Evolutionary conservation across 2,113 vertebrate species (phyloP), one percentile per base, ranked within the genome.

Genomic region (Odocoileus hemionus): DNA sequence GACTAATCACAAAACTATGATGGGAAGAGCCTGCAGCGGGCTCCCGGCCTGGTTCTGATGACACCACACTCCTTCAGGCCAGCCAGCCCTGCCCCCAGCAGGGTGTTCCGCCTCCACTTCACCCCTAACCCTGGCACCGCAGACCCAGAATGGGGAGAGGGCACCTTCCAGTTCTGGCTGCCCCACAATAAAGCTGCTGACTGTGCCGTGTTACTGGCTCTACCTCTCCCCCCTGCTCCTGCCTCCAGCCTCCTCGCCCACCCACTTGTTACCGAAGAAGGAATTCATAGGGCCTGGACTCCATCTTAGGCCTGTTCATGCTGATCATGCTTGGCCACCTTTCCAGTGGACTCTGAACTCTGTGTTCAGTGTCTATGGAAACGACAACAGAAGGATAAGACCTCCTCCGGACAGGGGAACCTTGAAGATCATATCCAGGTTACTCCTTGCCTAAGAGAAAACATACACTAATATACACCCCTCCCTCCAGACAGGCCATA

Each of bases 1-100:
- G 95, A 74, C 50, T 96, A 97, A 97, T 97, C 82, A 70, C 60
- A 86, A 64, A 89, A 83, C 39, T 91, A 89, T 96, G 96, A 96
- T 60, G 85, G 91, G 95, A 94, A 61, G 82, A 91, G 39, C 61
- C 82, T 5, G 0, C 11, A 10, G 93, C 93, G 86, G 67, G 89
- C 82, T 91, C 85, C 90, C 7, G 0, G 89, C 70, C 82, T 58
- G 94, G 47, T 79, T 94, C 80, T 84, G 92, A 86, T 87, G 74
- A 85, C 21, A 80, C 78, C 6, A 8, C 0, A 1, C 86, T 86
- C 78, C 82, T 86, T 64, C 89, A 90, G 47, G 7, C 79, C 33
- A 23, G 11, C 0, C 0, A 45, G 47, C 36, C 1, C 10, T 52
- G 50, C 30, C 45, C 19, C 70, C 11, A 7, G 25, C 74, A 80